Evolutionary conservation across 2,797 vertebrate genomes (phyloP), one percentile per base, ranked within the genome.

Genomic region (Pipistrellus pipistrellus): DNA sequence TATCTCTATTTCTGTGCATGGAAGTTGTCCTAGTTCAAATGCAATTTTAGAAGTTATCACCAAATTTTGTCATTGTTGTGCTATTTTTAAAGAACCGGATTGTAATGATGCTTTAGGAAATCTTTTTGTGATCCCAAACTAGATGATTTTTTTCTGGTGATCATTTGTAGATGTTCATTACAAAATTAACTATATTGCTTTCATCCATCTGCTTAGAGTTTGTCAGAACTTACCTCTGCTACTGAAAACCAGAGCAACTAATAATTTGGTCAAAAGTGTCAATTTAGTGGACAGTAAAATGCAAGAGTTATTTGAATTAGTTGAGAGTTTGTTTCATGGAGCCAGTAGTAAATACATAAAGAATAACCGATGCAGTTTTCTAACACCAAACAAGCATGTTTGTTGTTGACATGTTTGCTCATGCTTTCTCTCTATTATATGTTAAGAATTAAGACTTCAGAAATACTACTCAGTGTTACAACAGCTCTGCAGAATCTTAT

Each of bases 1-100:
- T 90, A 44, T 96, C 20, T 78, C 89, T 93, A 17, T 89, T 93
- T 94, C 73, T 92, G 15, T 25, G 66, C 46, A 6, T 90, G 69
- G 23, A 96, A 46, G 66, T 88, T 96, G 83, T 44, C 66, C 51
- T 78, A 83, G 59, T 95, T 96, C 85, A 93, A 68, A 71, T 77
- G 53, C 59, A 93, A 62, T 85, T 96, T 93, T 95, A 93, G 73
- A 94, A 41, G 77, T 88, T 72, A 91, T 71, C 73, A 84, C 18
- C 9, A 88, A 88, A 87, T 85, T 80, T 12, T 81, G 72, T 95
- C n/a, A 53, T 64, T 91, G 82, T 82, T 87, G 46, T 51, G 51
- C 23, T 73, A 46, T 55, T 87, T 89, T 95, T 32, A 83, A 95
- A 75, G 8, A 95, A 57, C 68, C 3, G 55, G 35, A 9, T 93